Conservation (phyloP, 2,888 invertebrate species). For the Oxystoma pomonae region DNA sequence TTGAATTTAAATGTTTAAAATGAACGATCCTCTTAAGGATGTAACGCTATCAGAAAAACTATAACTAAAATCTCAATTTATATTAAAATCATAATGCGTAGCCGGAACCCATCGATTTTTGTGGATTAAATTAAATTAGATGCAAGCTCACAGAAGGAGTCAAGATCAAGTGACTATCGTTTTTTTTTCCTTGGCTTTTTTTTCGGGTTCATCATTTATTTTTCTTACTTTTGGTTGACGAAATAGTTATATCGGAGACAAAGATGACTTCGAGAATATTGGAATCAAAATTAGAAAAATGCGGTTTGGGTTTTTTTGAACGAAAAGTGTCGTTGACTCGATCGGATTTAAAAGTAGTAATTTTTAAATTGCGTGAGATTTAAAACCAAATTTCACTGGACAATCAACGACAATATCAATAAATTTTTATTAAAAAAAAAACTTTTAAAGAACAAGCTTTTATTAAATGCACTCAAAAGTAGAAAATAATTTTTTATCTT, state of each 20-base stretch:
- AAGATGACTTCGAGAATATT: background rate
- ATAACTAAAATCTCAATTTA: constrained; percentile 13
- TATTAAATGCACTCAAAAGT: too few relatives aligned
- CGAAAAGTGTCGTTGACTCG: background rate
- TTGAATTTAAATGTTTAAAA: too few relatives aligned
- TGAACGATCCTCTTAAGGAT: too few relatives aligned
- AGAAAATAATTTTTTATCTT: too few relatives aligned
- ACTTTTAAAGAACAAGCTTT: too few relatives aligned
- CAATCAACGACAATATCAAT: too few relatives aligned
- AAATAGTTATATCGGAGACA: background rate
- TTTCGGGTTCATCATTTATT: background rate
- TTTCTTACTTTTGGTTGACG: background rate
- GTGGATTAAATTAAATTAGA: constrained; percentile 12
- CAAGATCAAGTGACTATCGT: background rate
- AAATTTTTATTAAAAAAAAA: too few relatives aligned
- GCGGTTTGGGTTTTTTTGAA: background rate
- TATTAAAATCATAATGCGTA: constrained; percentile 14
- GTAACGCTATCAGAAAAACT: too few relatives aligned
- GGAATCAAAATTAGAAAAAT: background rate
- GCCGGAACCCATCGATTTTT: constrained; percentile 14
- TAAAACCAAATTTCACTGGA: background rate
- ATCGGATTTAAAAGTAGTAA: background rate
- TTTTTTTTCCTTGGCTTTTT: background rate
- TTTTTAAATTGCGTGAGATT: background rate
- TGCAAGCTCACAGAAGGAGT: constrained; percentile 6